These are phyloP conservation scores for Contarinia nasturtii DNA, from an alignment of 1,140 invertebrate genomes.

Conservation along the genomic window DNA sequence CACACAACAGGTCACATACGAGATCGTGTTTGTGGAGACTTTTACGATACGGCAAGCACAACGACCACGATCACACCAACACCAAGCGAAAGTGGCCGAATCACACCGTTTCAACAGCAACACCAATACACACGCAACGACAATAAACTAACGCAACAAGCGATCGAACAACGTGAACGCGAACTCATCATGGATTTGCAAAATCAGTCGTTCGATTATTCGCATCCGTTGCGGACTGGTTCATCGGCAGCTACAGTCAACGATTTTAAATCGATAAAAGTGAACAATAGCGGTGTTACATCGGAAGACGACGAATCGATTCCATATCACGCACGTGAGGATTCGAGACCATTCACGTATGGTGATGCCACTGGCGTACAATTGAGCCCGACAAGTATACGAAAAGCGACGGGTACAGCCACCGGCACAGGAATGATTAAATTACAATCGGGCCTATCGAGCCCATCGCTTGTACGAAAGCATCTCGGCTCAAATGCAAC, in stretches of 20 bases:
- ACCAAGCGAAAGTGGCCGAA: slow-evolving; percentile 5
- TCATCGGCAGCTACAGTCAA: not conserved
- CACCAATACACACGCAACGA: not conserved
- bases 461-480: slow-evolving; percentile 24
- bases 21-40: slow-evolving; percentile 1
- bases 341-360: slow-evolving; percentile 63
- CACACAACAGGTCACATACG: not conserved
- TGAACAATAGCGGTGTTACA: not conserved
- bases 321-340: slow-evolving; percentile 60
- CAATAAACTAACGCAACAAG: not conserved
- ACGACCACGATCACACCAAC: slow-evolving; percentile 4
- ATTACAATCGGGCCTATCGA: slow-evolving; percentile 20
- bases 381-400: slow-evolving; percentile 8
- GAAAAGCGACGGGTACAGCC: not conserved
- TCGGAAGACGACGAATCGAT: slow-evolving; percentile 22
- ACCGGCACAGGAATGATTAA: slow-evolving; percentile 15
- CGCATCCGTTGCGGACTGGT: not conserved
- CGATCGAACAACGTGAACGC: not conserved
- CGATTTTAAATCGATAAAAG: too few relatives aligned
- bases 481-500: slow-evolving; percentile 7
- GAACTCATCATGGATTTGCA: slow-evolving; percentile 2
- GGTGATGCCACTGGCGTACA: slow-evolving; percentile 25
- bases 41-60: slow-evolving; percentile 5
- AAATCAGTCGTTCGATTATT: slow-evolving; percentile 3
- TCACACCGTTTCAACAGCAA: slow-evolving; percentile 2